Percentiles rank a stretch among this genome's conserved stretches.
Conservation (phyloP, 1,140 invertebrate species). For the Probaryconus sp. region DNA sequence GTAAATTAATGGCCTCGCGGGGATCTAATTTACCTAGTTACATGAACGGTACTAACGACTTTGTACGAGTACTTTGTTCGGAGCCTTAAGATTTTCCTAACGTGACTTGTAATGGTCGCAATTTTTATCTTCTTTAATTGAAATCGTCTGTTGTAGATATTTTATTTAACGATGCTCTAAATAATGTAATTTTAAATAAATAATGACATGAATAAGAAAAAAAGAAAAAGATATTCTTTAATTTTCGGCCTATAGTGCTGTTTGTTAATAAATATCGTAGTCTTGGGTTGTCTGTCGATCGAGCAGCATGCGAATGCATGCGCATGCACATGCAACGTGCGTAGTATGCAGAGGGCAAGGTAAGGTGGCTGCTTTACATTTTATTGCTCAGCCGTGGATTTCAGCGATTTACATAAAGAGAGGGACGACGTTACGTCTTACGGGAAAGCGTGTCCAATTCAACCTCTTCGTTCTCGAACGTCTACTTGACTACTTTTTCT, state of each 20-base stretch:
- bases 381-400: slow-evolving; percentile 65
- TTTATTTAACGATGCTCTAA: too few relatives aligned
- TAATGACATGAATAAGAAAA: too few relatives aligned
- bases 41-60: too few relatives aligned
- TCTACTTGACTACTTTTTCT: slow-evolving; percentile 24
- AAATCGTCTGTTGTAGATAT: too few relatives aligned
- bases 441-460: slow-evolving; percentile 37
- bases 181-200: too few relatives aligned
- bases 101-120: too few relatives aligned
- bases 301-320: not conserved
- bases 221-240: slow-evolving; percentile 12
- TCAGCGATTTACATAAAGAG: slow-evolving; percentile 61
- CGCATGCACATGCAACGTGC: slow-evolving; percentile 11
- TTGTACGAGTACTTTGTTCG: too few relatives aligned
- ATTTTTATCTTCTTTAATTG: too few relatives aligned
- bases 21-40: too few relatives aligned
- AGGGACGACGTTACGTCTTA: slow-evolving; percentile 38
- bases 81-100: too few relatives aligned
- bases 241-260: too few relatives aligned
- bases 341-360: slow-evolving; percentile 17
- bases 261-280: slow-evolving; percentile 21
- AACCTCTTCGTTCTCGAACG: slow-evolving; percentile 8
- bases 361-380: slow-evolving; percentile 68
- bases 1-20: too few relatives aligned
- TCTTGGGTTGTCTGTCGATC: not conserved